Evolutionary conservation across 1,140 invertebrate species (phyloP).

Genomic region (Zelostemma sp.): DNA sequence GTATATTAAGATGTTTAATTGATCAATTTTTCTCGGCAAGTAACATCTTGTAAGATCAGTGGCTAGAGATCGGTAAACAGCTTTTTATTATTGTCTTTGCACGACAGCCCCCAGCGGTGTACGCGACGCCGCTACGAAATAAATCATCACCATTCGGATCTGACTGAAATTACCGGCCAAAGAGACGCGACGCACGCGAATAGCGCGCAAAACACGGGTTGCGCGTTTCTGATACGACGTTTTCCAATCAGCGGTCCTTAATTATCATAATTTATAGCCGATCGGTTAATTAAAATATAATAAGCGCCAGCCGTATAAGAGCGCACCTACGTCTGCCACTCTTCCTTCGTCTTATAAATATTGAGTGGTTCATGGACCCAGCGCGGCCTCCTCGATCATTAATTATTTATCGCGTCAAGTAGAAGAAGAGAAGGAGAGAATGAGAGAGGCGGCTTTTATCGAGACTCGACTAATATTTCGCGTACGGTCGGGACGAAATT

Average conservation of each 20-base stretch:
- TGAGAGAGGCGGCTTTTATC: conserved; percentile 19
- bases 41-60: not conserved
- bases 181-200: conserved; percentile 10
- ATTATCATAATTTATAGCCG: conserved; percentile 68
- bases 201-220: conserved; percentile 13
- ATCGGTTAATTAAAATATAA: conserved; percentile 68
- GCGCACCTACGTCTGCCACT: conserved; percentile 12
- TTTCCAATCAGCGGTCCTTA: conserved; percentile 28
- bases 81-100: not conserved
- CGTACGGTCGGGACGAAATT: conserved; percentile 23
- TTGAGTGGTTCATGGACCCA: conserved; percentile 53
- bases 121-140: conserved; percentile 14
- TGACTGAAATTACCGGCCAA: conserved; percentile 4
- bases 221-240: conserved; percentile 15
- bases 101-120: not conserved
- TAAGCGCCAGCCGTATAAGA: conserved; percentile 44
- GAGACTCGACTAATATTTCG: conserved; percentile 17
- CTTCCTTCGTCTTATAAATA: conserved; percentile 63
- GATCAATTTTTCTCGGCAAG: not conserved
- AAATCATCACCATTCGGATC: conserved; percentile 39
- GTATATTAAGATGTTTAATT: too few species aligned
- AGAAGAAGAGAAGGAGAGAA: conserved; percentile 31
- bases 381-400: conserved; percentile 53
- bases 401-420: conserved; percentile 67
- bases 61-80: not conserved